Evolutionary conservation across 2,113 vertebrate species (phyloP).

Genomic region (Synodontis membranacea): DNA sequence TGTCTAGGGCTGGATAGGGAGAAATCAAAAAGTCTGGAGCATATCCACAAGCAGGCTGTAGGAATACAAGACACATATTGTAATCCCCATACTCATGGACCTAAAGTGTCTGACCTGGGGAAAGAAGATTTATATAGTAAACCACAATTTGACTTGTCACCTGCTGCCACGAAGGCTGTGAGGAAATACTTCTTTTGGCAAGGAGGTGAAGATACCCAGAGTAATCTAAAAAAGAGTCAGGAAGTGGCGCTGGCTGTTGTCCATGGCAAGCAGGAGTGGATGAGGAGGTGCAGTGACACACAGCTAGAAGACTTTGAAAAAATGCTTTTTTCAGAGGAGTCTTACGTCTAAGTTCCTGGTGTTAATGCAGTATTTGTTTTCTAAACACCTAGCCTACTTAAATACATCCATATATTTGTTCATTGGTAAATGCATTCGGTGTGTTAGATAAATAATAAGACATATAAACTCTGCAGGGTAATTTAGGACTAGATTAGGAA

Average conservation of each 20-base stretch:
- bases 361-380: not conserved
- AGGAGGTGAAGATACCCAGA: constrained; percentile 61
- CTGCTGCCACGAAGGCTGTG: constrained; percentile 63
- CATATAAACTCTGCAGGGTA: not conserved
- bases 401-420: not conserved
- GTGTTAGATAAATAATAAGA: not conserved
- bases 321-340: constrained; percentile 79
- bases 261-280: constrained; percentile 70
- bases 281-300: constrained; percentile 72
- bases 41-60: constrained; percentile 31
- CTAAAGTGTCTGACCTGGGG: constrained; percentile 58
- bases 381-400: not conserved
- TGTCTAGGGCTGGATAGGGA: constrained; percentile 42
- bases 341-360: constrained; percentile 60
- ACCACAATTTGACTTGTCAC: constrained; percentile 64
- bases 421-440: not conserved
- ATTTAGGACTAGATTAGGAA: not conserved
- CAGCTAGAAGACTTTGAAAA: constrained; percentile 77
- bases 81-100: constrained; percentile 60
- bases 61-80: constrained; percentile 37
- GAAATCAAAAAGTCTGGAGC: constrained; percentile 35
- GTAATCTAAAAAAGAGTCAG: constrained; percentile 61
- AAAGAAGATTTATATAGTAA: constrained; percentile 26
- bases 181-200: constrained; percentile 69
- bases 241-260: constrained; percentile 69